phyloP scores from a whole-genome alignment of 2,113 vertebrate species.

The Suricata suricatta region DNA sequence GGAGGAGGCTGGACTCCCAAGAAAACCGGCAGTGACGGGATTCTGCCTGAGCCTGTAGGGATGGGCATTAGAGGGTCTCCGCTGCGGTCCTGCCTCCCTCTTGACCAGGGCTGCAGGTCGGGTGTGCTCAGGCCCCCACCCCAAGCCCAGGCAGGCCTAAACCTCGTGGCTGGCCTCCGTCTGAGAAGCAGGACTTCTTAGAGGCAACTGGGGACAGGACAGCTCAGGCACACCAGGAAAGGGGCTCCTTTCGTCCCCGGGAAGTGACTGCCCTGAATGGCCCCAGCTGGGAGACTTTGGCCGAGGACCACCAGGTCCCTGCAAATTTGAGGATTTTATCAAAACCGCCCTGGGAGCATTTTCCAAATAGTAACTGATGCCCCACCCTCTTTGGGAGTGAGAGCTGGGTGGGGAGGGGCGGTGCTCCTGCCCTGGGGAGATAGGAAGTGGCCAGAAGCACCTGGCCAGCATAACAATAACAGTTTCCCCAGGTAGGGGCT shows the following conservation, averaged over 20 bases:
- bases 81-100: too few species aligned
- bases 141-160: neutral
- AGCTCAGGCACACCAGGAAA: too few species aligned
- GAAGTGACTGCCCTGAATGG: neutral
- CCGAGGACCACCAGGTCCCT: neutral
- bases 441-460: neutral
- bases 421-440: neutral
- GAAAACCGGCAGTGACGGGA: too few species aligned
- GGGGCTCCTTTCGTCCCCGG: too few species aligned
- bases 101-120: neutral
- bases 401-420: neutral
- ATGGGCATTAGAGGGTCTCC: too few species aligned
- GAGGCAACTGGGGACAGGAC: fast-evolving
- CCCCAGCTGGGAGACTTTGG: neutral
- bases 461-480: neutral
- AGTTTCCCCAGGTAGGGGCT: neutral
- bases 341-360: neutral
- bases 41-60: too few species aligned
- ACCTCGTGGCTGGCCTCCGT: fast-evolving
- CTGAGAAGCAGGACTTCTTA: neutral
- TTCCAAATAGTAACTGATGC: neutral
- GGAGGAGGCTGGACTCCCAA: neutral
- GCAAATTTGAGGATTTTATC: neutral
- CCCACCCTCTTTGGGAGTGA: neutral
- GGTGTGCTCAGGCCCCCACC: too few species aligned